Percentiles rank a stretch among this genome's conserved stretches.
Conservation (phyloP, 2,888 invertebrate species). For the Drosophila kuntzei region DNA sequence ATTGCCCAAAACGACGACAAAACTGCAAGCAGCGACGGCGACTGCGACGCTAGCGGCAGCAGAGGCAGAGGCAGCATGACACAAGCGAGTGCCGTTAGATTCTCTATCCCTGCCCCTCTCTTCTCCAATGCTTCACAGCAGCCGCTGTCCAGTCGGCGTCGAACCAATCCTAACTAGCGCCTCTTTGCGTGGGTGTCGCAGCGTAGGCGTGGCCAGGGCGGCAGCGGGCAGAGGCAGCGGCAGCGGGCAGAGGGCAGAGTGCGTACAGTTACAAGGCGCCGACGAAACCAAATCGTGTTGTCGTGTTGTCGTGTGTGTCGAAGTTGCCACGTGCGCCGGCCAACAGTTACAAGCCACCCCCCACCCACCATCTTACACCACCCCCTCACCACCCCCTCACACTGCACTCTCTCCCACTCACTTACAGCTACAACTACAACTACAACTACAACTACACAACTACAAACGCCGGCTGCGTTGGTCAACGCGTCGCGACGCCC, state of each 20-base stretch:
- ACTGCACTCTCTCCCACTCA: not conserved
- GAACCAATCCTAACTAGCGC: slow-evolving; percentile 78
- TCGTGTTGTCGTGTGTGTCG: slow-evolving; percentile 34
- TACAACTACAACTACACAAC: slow-evolving; percentile 21
- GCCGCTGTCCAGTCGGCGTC: slow-evolving; percentile 70
- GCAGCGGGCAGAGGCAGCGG: slow-evolving; percentile 23
- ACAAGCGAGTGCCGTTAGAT: slow-evolving; percentile 24
- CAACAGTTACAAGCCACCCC: slow-evolving; percentile 7
- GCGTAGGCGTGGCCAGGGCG: slow-evolving; percentile 78
- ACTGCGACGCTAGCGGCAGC: slow-evolving; percentile 35
- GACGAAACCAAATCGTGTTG: slow-evolving; percentile 28
- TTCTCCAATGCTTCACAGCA: not conserved
- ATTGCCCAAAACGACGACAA: slow-evolving; percentile 38
- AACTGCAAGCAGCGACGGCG: slow-evolving; percentile 17
- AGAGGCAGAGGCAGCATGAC: slow-evolving; percentile 31
- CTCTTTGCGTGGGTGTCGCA: slow-evolving; percentile 75
- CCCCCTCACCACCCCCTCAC: not conserved
- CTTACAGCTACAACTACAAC: slow-evolving; percentile 8
- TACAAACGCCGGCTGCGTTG: slow-evolving; percentile 43
- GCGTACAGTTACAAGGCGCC: slow-evolving; percentile 60
- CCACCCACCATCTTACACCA: not conserved
- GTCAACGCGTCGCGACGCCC: slow-evolving; percentile 27
- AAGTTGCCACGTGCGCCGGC: slow-evolving; percentile 72
- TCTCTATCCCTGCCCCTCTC: not conserved
- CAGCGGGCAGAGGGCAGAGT: slow-evolving; percentile 12